phyloP scores from a whole-genome alignment of 1,140 invertebrate species.

The Belonocnema kinseyi region DNA sequence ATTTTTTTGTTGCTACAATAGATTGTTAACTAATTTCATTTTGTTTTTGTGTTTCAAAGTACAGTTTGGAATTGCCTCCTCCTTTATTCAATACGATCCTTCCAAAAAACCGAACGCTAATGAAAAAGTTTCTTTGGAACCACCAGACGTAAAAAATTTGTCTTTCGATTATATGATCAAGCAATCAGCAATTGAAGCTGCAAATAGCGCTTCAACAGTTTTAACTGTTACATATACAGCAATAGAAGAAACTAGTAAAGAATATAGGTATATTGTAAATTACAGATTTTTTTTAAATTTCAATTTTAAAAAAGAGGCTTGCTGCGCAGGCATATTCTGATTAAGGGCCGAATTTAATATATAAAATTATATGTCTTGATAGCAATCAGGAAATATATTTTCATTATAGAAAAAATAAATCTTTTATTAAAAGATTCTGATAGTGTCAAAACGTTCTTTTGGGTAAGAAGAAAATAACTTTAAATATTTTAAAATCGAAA shows the following conservation, averaged over 20 bases:
- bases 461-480: too few relatives aligned
- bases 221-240: constrained; percentile 67
- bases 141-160: constrained; percentile 55
- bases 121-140: constrained; percentile 58
- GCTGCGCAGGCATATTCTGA: too few relatives aligned
- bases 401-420: too few relatives aligned
- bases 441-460: too few relatives aligned
- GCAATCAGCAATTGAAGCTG: constrained; percentile 66
- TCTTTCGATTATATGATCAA: constrained; percentile 70
- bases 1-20: not conserved
- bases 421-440: too few relatives aligned
- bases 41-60: constrained; percentile 38
- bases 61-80: constrained; percentile 52
- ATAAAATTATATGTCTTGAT: too few relatives aligned
- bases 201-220: constrained; percentile 66
- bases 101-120: constrained; percentile 49
- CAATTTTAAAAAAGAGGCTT: not conserved
- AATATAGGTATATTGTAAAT: constrained; percentile 64
- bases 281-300: not conserved
- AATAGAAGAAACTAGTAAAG: constrained; percentile 62
- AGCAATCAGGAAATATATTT: too few relatives aligned
- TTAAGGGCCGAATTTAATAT: not conserved
- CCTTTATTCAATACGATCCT: constrained; percentile 51
- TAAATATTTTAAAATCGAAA: not conserved
- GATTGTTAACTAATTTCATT: constrained; percentile 13